These are phyloP conservation scores for Nothocercus julius DNA, from an alignment of 2,113 vertebrate genomes.

Conservation along the genomic window DNA sequence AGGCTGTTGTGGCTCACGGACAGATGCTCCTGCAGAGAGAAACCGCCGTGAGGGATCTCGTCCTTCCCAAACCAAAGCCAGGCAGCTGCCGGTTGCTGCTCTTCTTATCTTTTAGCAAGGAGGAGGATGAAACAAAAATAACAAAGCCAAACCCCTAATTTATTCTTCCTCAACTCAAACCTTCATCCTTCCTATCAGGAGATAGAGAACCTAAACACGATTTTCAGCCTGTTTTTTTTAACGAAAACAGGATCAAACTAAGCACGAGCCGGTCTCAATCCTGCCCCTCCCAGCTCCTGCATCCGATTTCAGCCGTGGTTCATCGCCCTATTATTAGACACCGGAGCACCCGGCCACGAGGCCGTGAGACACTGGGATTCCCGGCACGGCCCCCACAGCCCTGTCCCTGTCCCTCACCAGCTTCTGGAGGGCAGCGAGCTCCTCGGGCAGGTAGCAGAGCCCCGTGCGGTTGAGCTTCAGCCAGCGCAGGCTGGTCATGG, in stretches of 20 bases:
- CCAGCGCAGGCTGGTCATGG: slow-evolving; percentile 97
- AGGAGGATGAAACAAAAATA: background rate
- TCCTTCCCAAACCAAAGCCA: background rate
- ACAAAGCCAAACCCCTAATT: background rate
- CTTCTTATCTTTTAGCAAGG: background rate
- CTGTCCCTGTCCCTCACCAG: slow-evolving; percentile 81
- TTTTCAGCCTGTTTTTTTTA: background rate
- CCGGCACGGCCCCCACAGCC: fast-evolving
- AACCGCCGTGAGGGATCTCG: background rate
- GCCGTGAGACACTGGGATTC: background rate
- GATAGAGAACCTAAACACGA: background rate
- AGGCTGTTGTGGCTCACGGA: slow-evolving; percentile 98
- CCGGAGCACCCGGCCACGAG: background rate
- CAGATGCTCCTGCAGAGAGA: slow-evolving; percentile 87
- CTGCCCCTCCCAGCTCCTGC: background rate
- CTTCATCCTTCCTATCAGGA: background rate
- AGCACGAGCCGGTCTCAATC: background rate
- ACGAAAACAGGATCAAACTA: background rate
- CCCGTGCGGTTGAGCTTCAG: slow-evolving; percentile 95
- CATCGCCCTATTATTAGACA: slow-evolving; percentile 55
- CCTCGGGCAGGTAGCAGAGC: slow-evolving; percentile 97
- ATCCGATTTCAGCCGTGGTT: slow-evolving; percentile 11
- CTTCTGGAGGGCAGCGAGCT: slow-evolving; percentile 94
- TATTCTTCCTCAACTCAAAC: background rate
- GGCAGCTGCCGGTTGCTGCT: background rate